phyloP scores from a whole-genome alignment of 1,140 invertebrate species.

The Lucilia cuprina region DNA sequence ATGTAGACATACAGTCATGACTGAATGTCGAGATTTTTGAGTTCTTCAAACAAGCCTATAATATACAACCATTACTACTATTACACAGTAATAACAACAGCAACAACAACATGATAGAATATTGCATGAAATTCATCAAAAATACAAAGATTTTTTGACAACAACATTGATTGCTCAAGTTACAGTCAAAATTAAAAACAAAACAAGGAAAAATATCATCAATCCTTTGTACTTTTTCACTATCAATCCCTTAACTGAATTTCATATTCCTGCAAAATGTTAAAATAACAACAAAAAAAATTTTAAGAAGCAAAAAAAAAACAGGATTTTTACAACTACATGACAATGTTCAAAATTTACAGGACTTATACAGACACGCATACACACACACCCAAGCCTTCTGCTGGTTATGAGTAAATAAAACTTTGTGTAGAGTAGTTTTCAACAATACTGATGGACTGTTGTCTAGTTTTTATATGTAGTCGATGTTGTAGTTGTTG shows the following conservation, averaged over 20 bases:
- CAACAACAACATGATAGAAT: background rate
- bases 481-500: background rate
- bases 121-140: slow-evolving; percentile 15
- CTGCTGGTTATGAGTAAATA: no score
- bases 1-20: no score
- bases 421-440: background rate
- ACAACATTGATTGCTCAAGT: slow-evolving; percentile 14
- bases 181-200: slow-evolving; percentile 3
- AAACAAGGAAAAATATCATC: background rate
- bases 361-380: no score
- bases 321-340: background rate
- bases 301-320: background rate
- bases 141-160: slow-evolving; percentile 15
- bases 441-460: background rate
- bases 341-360: no score
- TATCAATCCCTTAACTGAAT: background rate
- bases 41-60: background rate
- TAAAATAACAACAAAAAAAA: background rate
- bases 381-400: no score
- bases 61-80: background rate
- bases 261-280: background rate
- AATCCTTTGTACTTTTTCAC: no score
- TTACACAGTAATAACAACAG: background rate
- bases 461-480: background rate
- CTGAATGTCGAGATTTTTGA: background rate